phyloP scores from a whole-genome alignment of 2,113 vertebrate species.

The Cebus imitator region DNA sequence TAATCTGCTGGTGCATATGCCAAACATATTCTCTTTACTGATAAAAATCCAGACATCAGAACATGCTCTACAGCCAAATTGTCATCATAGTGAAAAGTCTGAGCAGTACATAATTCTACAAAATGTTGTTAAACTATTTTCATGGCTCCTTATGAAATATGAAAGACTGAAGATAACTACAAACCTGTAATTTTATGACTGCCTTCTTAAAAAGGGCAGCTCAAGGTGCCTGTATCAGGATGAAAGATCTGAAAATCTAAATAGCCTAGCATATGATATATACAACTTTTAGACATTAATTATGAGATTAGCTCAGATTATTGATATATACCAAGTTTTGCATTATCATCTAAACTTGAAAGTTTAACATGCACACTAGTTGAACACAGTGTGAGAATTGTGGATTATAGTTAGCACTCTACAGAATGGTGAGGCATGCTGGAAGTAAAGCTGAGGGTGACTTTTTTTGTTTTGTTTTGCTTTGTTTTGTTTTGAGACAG shows the following conservation, averaged over 20 bases:
- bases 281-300: neutral
- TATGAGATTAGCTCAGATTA: neutral
- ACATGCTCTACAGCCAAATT: neutral
- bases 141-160: neutral
- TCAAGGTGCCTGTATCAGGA: neutral
- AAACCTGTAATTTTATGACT: neutral
- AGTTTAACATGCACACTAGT: neutral
- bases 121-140: neutral
- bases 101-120: fast-evolving
- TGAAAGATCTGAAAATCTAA: neutral
- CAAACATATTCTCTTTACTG: neutral
- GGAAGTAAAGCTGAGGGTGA: neutral
- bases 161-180: neutral
- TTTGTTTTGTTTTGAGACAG: too few species aligned
- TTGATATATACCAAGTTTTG: neutral
- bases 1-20: neutral
- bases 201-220: neutral
- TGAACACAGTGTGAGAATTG: neutral
- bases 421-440: neutral
- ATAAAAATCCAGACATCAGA: neutral
- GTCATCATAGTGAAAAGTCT: neutral
- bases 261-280: neutral
- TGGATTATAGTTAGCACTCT: neutral
- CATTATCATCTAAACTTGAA: neutral
- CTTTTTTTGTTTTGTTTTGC: too few species aligned